Base-by-base conservation (phyloP, 1,140 invertebrate genomes). In the Halyomorpha halys region DNA sequence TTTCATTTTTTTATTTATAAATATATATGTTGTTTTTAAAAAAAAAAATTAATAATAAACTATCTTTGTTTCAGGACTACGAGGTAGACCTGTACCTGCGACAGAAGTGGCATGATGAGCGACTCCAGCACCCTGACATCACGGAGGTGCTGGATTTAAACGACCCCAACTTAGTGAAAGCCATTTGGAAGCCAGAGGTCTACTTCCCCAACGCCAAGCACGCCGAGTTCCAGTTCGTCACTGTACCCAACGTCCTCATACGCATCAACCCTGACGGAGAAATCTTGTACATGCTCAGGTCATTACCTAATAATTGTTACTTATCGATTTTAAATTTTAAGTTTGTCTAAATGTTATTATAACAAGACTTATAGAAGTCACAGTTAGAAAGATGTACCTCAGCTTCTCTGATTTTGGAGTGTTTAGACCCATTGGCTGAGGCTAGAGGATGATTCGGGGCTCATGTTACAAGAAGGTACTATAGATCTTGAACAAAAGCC, bases 201-300 rank as follows among this genome's bases (percentile, higher is more conserved):
- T 86, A 84, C 71, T 86, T 86, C 69, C 78, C 81, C 25, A 86
- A 86, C 72, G 83, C 83, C 27, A 86, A 86, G 72, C 76, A 81
- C 64, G 83, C 81, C 0, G 80, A 81, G 67, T 83, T 83, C 68
- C 83, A 84, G 71, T 81, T 80, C 67, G 83, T 84, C 19, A 84
- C 81, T 1, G 82, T 86, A 13, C 82, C 85, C 8, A 86, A 86
- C 70, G 82, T 84, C 47, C 72, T 86, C 6, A 80, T 86, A 67
- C 73, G 85, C 63, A 81, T 86, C 25, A 79, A 82, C 68, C 78
- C 77, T 11, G 76, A 81, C 66, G 83, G 85, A 6, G 73, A 79
- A 59, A 80, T 86, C 44, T 75, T 84, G 4, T 86, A 86, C 71
- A 83, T 83, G 74, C 74, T 83, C n/a, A 78, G 81, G 81, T 83